Evolutionary conservation across 2,888 invertebrate genomes (phyloP), one percentile per base, ranked within the genome.

Genomic region (Timema cristinae): DNA sequence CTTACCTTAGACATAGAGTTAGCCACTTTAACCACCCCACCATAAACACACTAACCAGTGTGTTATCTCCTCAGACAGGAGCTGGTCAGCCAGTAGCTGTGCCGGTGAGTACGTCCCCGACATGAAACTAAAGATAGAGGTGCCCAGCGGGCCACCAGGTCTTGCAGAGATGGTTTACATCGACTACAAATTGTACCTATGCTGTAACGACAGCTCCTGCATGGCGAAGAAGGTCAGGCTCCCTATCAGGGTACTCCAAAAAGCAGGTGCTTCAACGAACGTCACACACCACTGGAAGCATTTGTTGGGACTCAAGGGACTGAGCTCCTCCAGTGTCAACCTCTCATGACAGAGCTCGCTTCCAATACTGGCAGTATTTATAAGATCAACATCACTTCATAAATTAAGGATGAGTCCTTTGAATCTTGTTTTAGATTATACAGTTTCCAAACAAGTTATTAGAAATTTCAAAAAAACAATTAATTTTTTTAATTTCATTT

Each of bases 181-280:
- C 9, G 63, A 63, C 63, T 63, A 63, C 47, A 48, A 48, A 11
- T 13, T 63, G 47, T 63, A 63, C 63, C n/a, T 63, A 48, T 63
- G 63, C 63, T 63, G 63, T 4, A 13, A 47, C 47, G 6, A 10
- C n/a, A 48, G 48, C 63, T 32, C 7, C 7, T 63, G 63, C 63
- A 13, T 48, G 5, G 47, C 32, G 63, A 63, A 16, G 63, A 48
- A 48, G 6, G 47, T 63, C 11, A 32, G 32, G 11, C n/a, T 63
- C 47, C 63, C 63, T 5, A 13, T 63, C 47, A 16, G 63, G 63
- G 47, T 63, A 13, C 47, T 63, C 6, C 63, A 63, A 11, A 48
- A 63, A 13, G 63, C 9, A n/a, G 15, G 47, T 11, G 63, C 47
- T 10, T 48, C 63, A 2, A 10, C 10, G 4, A 48, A 63, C 47